Conservation (phyloP, 2,888 invertebrate genomes). For the Apotomis capreana region DNA sequence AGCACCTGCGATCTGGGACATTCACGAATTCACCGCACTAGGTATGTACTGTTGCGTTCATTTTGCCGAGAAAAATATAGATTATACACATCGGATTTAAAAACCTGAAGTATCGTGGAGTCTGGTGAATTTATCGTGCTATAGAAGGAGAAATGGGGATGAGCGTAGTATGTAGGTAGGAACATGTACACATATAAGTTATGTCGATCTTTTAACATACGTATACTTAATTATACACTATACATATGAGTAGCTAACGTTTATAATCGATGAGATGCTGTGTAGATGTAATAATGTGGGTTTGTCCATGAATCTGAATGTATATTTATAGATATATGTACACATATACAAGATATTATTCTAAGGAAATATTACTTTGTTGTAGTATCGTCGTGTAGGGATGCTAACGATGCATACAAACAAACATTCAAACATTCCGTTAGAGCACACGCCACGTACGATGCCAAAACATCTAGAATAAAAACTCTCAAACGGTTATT, state of each 20-base stretch:
- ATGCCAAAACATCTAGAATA: constrained; percentile 34
- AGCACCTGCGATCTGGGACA: too few relatives aligned
- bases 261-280: constrained; percentile 6
- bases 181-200: constrained; percentile 5
- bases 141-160: constrained; percentile 21
- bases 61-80: too few relatives aligned
- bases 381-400: constrained; percentile 1
- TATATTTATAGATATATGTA: constrained; percentile 17
- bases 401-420: constrained; percentile 35
- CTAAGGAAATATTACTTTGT: not conserved
- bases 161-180: constrained; percentile 9
- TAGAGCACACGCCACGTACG: constrained; percentile 46
- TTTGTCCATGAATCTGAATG: not conserved
- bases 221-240: not conserved
- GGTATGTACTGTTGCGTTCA: too few relatives aligned
- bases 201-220: not conserved
- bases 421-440: constrained; percentile 43
- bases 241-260: not conserved
- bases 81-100: not conserved
- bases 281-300: constrained; percentile 5
- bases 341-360: constrained; percentile 23
- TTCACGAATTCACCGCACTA: too few relatives aligned
- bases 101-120: constrained; percentile 12
- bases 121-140: constrained; percentile 24
- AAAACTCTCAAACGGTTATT: constrained; percentile 32